A percentile compares a stretch with the other conserved stretches of the same genome.
These are phyloP conservation scores for Merluccius polli DNA, from an alignment of 2,797 vertebrate species.

Conservation along the genomic window DNA sequence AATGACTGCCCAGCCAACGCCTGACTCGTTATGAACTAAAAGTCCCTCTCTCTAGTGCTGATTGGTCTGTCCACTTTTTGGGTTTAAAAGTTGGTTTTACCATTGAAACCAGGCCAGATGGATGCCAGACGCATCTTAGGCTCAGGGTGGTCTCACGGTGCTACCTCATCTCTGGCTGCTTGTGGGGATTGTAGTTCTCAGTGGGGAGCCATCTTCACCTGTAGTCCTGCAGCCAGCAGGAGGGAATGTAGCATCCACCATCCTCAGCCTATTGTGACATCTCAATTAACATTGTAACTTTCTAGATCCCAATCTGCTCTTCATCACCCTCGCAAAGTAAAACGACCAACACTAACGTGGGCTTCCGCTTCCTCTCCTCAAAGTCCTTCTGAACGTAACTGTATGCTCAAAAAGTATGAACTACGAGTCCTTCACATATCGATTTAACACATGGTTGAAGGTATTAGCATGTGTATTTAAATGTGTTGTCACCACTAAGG, in stretches of 20 bases:
- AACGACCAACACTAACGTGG: no score
- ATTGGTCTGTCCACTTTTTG: not conserved
- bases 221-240: not conserved
- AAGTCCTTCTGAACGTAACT: no score
- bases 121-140: no score
- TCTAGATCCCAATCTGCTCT: no score
- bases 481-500: not conserved
- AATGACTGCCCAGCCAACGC: not conserved
- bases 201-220: not conserved
- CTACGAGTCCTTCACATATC: no score
- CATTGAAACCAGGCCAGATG: no score
- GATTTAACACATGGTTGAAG: not conserved
- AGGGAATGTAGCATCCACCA: not conserved
- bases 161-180: not conserved
- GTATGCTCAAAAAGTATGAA: no score
- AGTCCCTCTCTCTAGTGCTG: not conserved
- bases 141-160: no score
- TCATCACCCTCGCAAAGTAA: no score
- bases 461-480: not conserved
- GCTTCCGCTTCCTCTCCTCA: no score
- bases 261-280: not conserved
- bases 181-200: not conserved
- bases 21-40: not conserved
- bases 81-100: not conserved
- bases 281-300: no score